phyloP scores from a whole-genome alignment of 2,113 vertebrate genomes.

The Tonatia bakeri region DNA sequence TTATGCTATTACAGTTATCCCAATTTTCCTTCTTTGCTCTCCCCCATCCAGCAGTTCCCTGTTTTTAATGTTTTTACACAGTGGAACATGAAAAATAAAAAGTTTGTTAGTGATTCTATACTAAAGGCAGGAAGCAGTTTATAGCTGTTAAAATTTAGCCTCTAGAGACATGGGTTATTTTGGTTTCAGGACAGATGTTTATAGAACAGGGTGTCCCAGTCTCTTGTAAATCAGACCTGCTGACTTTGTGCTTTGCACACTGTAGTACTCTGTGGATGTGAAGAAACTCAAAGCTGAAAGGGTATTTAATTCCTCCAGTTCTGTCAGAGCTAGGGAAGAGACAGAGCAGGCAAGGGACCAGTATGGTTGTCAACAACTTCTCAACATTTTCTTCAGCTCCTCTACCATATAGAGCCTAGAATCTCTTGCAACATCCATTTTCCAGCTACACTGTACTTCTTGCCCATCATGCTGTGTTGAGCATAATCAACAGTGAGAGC shows the following conservation, averaged over 20 bases:
- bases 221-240: slow-evolving; percentile 20
- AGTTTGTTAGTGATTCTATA: slow-evolving; percentile 10
- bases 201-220: slow-evolving; percentile 56
- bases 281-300: slow-evolving; percentile 19
- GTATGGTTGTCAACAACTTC: background rate
- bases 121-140: slow-evolving; percentile 26
- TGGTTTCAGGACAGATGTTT: slow-evolving; percentile 56
- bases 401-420: background rate
- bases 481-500: background rate
- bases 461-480: background rate
- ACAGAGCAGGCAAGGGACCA: background rate
- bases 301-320: background rate
- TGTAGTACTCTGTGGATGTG: background rate
- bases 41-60: background rate
- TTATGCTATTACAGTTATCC: too few relatives aligned
- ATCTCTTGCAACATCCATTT: background rate
- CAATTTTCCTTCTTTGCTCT: too few relatives aligned
- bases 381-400: background rate
- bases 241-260: slow-evolving; percentile 24
- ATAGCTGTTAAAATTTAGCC: slow-evolving; percentile 30
- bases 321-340: background rate
- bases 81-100: background rate
- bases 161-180: slow-evolving; percentile 46
- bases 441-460: background rate
- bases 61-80: slow-evolving; percentile 8